Percentiles rank a stretch among this genome's conserved stretches.
Evolutionary conservation across 2,888 invertebrate species (phyloP).

Genomic region (Drosophila antonietae): DNA sequence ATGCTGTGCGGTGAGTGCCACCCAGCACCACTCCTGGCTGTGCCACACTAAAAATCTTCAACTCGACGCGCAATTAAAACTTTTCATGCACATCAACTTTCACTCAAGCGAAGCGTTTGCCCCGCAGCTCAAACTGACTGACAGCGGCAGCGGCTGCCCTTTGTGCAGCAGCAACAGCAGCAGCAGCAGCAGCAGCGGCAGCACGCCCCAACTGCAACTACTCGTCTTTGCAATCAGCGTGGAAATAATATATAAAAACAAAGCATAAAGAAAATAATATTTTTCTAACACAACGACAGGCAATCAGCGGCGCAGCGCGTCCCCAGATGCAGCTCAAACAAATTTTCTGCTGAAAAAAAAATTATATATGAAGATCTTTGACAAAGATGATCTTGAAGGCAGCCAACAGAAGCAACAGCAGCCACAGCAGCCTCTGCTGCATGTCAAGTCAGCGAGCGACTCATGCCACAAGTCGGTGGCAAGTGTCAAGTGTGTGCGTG

Average conservation of each 20-base stretch:
- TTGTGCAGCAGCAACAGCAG: slow-evolving; percentile 20
- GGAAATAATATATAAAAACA: slow-evolving; percentile 45
- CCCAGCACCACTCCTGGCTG: slow-evolving; percentile 36
- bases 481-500: slow-evolving; percentile 70
- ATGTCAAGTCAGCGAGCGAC: slow-evolving; percentile 62
- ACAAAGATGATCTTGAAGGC: slow-evolving; percentile 57
- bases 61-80: slow-evolving; percentile 78
- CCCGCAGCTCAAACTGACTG: slow-evolving; percentile 59
- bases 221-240: slow-evolving; percentile 57
- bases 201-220: slow-evolving; percentile 58
- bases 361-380: slow-evolving; percentile 49
- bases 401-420: slow-evolving; percentile 33
- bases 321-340: slow-evolving; percentile 44
- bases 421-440: slow-evolving; percentile 21
- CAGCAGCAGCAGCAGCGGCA: slow-evolving; percentile 13
- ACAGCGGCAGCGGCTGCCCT: slow-evolving; percentile 60
- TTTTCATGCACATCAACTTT: slow-evolving; percentile 79
- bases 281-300: slow-evolving; percentile 79
- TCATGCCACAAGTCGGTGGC: slow-evolving; percentile 77
- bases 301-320: slow-evolving; percentile 59
- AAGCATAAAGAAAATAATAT: slow-evolving; percentile 75
- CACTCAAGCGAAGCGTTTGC: slow-evolving; percentile 66
- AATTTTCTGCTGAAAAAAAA: slow-evolving; percentile 62
- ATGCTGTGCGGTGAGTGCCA: slow-evolving; percentile 44
- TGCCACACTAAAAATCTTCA: slow-evolving; percentile 52